Base-by-base conservation (phyloP, 2,797 vertebrate species). In the Xerus rutilus region DNA sequence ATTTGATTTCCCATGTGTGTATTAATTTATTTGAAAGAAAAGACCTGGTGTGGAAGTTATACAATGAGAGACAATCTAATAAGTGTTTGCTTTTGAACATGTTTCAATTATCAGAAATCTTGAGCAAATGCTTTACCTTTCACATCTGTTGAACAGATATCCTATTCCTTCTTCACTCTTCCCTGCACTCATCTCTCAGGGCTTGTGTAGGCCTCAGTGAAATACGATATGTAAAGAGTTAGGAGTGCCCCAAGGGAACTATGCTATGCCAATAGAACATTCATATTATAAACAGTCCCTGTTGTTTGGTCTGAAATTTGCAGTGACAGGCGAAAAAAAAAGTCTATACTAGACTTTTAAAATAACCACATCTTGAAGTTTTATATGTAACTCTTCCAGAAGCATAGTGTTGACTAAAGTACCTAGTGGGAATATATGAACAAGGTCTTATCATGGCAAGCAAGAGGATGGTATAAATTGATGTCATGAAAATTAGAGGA, bases 301-400 rank as follows among this genome's bases (percentile, higher is more conserved):
- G 76, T 79, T 84, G 20, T 73, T 91, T 86, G 45, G 39, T 79
- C 67, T 81, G 76, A 91, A 91, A 81, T 91, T 93, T 79, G 13
- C 35, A 86, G 43, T 81, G 69, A 35, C 32, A 91, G 47, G 77
- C 25, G n/a, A 93, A 62, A 59, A 73, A 23, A 39, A 15, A 89
- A 93, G 54, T 70, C 43, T 70, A 52, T 72, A 47, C 45, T 59
- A 67, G 35, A 79, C 9, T 79, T 74, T 74, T 90, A 11, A 72
- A 72, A 69, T 45, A 91, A 65, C 23, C 45, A 79, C 32, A 78
- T 45, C 8, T 83, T 74, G 67, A 93, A 94, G 35, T 43, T 62
- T 79, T 64, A 72, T 23, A 52, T 90, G 20, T 78, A 59, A 59
- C 45, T 94, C 91, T 81, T 82, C 57, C 17, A 76, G 76, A 87